Percentiles rank a stretch among this genome's conserved stretches.
phyloP scores from a whole-genome alignment of 2,888 invertebrate species.

The Rapana venosa region DNA sequence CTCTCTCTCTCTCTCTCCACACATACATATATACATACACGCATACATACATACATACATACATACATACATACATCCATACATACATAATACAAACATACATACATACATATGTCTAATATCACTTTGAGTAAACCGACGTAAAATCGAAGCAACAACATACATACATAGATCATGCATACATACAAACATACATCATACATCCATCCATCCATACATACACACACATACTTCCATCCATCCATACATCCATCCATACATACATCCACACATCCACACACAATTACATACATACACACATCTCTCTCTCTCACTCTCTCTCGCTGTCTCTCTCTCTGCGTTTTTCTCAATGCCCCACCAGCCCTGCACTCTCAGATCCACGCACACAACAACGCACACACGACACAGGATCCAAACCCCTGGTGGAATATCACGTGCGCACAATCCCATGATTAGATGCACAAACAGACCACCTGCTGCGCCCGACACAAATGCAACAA shows the following conservation, averaged over 20 bases:
- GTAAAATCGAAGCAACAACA: too few relatives aligned
- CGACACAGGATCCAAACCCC: too few relatives aligned
- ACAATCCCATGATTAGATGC: neutral
- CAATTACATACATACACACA: neutral
- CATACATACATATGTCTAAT: slow-evolving; percentile 1
- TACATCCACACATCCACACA: neutral
- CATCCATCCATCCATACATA: neutral
- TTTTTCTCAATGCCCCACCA: neutral
- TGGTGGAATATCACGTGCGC: neutral
- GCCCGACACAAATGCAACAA: neutral
- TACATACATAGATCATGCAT: neutral
- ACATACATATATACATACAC: neutral
- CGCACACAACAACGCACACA: neutral
- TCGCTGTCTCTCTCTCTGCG: neutral
- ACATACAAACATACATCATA: neutral
- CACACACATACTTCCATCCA: neutral
- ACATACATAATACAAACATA: neutral
- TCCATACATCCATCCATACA: neutral
- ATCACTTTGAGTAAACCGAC: too few relatives aligned
- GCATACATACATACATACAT: neutral
- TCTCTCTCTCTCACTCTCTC: neutral
- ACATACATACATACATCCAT: neutral
- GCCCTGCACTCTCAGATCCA: neutral
- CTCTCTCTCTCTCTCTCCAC: neutral
- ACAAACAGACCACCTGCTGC: neutral